A percentile compares a stretch with the other conserved stretches of the same genome.
These are phyloP conservation scores for Hemistola chrysoprasaria DNA, from an alignment of 2,888 invertebrate genomes.

Conservation along the genomic window DNA sequence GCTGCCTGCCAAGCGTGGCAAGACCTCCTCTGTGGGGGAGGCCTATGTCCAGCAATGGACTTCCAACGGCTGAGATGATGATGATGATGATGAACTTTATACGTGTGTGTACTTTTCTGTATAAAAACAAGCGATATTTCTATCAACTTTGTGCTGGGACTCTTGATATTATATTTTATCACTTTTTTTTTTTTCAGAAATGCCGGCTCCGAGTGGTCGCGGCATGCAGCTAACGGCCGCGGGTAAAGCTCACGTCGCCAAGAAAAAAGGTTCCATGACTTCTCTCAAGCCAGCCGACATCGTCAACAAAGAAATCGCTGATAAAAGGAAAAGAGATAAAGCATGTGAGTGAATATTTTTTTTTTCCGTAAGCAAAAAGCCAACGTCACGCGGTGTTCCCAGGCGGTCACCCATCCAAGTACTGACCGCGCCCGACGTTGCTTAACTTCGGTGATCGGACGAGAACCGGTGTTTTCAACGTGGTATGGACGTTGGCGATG, in stretches of 20 bases:
- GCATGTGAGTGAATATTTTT: constrained; percentile 48
- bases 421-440: constrained; percentile 73
- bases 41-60: too few relatives aligned
- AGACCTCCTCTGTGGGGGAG: too few relatives aligned
- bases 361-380: constrained; percentile 40
- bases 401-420: constrained; percentile 62
- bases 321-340: constrained; percentile 66
- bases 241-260: constrained; percentile 61
- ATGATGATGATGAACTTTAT: too few relatives aligned
- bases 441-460: constrained; percentile 76
- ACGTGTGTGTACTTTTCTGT: too few relatives aligned
- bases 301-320: constrained; percentile 69
- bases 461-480: constrained; percentile 53
- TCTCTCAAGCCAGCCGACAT: constrained; percentile 61
- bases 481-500: constrained; percentile 29
- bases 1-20: too few relatives aligned
- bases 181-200: background rate
- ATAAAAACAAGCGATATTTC: too few relatives aligned
- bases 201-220: constrained; percentile 34
- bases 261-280: constrained; percentile 50
- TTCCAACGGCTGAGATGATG: too few relatives aligned
- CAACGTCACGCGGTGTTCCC: constrained; percentile 55
- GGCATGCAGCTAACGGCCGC: constrained; percentile 70
- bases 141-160: too few relatives aligned
- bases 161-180: too few relatives aligned